Evolutionary conservation across 2,113 vertebrate genomes (phyloP).

Genomic region (Labrus mixtus): DNA sequence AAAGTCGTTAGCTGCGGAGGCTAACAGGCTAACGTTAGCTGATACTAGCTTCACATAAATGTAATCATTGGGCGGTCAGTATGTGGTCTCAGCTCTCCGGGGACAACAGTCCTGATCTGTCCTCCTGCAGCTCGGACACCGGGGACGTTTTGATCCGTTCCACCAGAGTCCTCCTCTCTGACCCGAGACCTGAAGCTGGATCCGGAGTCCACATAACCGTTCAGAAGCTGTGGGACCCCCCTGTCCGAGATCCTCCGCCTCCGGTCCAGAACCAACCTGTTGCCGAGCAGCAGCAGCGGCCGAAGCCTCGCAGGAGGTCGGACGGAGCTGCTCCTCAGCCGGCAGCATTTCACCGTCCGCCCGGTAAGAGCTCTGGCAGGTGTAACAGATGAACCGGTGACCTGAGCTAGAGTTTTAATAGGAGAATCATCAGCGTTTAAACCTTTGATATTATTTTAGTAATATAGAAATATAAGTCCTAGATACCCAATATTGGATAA

Average conservation of each 20-base stretch:
- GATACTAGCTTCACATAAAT: background rate
- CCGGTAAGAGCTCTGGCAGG: conserved; percentile 14
- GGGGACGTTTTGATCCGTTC: conserved; percentile 51
- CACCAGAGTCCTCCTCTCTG: background rate
- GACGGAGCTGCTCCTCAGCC: conserved; percentile 28
- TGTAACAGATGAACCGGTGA: background rate
- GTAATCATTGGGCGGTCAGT: too few relatives aligned
- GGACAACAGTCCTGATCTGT: background rate
- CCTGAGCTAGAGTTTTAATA: too few relatives aligned
- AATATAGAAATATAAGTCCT: too few relatives aligned
- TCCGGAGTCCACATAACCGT: conserved; percentile 26
- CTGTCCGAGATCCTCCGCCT: background rate
- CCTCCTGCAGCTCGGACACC: conserved; percentile 23
- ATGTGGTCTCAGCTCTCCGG: background rate
- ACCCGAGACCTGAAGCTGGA: background rate
- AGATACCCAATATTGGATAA: too few relatives aligned
- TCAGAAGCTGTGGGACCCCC: conserved; percentile 14
- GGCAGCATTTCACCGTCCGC: background rate
- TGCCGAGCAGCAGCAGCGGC: background rate
- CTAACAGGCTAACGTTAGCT: background rate
- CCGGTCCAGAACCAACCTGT: background rate
- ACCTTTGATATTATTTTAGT: too few relatives aligned
- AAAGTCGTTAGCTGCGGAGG: conserved; percentile 13
- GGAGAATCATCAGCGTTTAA: too few relatives aligned
- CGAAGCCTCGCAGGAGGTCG: background rate